Base-by-base conservation (phyloP, 2,888 invertebrate genomes). In the Macrosiphum euphorbiae region DNA sequence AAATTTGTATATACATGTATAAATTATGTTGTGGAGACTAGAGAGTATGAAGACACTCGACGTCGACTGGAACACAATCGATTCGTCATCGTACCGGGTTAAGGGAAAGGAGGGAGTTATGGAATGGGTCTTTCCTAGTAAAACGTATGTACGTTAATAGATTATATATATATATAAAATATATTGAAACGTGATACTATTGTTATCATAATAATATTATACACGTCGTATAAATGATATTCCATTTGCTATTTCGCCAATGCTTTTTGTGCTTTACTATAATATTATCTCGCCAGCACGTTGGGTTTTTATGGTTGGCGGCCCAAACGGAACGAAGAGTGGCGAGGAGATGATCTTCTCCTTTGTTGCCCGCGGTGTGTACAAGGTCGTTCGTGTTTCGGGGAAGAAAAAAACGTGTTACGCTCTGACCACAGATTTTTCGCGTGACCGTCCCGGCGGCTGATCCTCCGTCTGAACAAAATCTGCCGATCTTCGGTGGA, bases 301-400 rank as follows among this genome's bases (percentile, higher is more conserved):
- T 55, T 90, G 20, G 35, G 20, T 93, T 90, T 92, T 52, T 86
- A 94, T 85, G 90, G 94, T 94, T 94, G 94, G 50, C 16, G 94
- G 50, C 44, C 61, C 94, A 94, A 94, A 94, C 90, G 94, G 90
- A 94, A 94, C 94, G 94, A 89, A n/a, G 20, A 28, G 35, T 11
- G 47, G 44, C 58, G 47, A 89, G 41, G 84, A 89, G 85, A 85
- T 90, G 94, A 86, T 90, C 94, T 94, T 35, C 90, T 94, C 61
- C 67, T 90, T 90, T 90, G 92, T 92, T 55, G 86, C 24, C 24
- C n/a, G 47, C 44, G 8, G 55, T 58, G n/a, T 58, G 11, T 20
- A 35, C 91, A 93, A 93, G 92, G 92, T 89, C 89, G 35, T 92
- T 92, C 89, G 55, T 93, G 89, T 93, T 93, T 90, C 28, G 90